A percentile compares a stretch with the other conserved stretches of the same genome.
These are phyloP conservation scores for Ostrea denselamellosa DNA, from an alignment of 1,140 invertebrate species.

Conservation along the genomic window DNA sequence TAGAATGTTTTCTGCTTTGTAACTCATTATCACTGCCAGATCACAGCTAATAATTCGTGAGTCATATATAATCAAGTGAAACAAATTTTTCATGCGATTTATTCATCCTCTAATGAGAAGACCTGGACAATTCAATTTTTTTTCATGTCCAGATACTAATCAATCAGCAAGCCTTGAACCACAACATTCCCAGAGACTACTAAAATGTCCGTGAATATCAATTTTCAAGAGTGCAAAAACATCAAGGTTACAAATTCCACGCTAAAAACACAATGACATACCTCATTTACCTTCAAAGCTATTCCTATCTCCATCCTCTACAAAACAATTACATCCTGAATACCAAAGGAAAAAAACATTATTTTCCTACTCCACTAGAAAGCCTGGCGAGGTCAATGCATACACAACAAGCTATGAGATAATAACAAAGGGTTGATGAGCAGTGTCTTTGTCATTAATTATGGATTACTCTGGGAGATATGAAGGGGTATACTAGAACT, in stretches of 20 bases:
- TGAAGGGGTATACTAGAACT: not conserved
- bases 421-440: not conserved
- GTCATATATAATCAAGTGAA: not conserved
- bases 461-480: not conserved
- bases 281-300: conserved; percentile 32
- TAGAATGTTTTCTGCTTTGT: no score
- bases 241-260: not conserved
- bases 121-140: not conserved
- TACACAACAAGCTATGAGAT: conserved; percentile 9
- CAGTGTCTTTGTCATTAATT: conserved; percentile 32
- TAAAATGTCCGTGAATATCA: not conserved
- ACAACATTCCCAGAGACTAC: not conserved
- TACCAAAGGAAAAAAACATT: not conserved
- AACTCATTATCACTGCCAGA: no score
- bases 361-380: not conserved
- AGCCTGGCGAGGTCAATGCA: not conserved
- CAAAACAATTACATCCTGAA: conserved; percentile 7
- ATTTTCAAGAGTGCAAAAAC: not conserved
- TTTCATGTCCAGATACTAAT: not conserved
- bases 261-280: not conserved
- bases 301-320: not conserved
- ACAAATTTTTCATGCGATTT: not conserved
- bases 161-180: not conserved
- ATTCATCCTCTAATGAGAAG: not conserved
- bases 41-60: no score